Base-by-base conservation (phyloP, 1,140 invertebrate genomes). In the Leucophenga varia region DNA sequence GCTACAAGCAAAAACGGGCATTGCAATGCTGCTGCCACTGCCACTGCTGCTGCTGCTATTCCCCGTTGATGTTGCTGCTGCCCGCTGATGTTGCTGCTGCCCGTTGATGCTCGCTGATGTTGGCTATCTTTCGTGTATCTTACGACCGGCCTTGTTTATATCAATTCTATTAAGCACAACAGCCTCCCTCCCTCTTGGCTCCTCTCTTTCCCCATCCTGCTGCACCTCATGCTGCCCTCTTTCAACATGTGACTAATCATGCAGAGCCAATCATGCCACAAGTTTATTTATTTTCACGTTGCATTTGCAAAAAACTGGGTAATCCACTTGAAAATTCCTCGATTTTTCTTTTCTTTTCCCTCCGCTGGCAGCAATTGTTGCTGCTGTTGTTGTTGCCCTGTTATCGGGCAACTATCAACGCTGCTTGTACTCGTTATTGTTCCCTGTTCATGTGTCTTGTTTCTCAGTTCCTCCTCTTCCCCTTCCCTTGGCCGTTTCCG, bases 321-420 rank as follows among this genome's bases (percentile, higher is more conserved):
- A 67, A 65, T 65, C 63, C 63, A 65, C 63, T 65, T 63, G 59
- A 63, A 65, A 65, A 65, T 65, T 67, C 63, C 63, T 67, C 63
- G 55, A 65, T 63, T 63, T 64, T 63, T 58, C 12, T 31, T 57
- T 58, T 57, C n/a, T 49, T 38, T 20, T 37, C 10, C 8, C 4
- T 35, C 46, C 34, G 47, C 43, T 35, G 41, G 25, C 37, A 43
- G 45, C 19, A 40, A 37, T 19, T 41, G 31, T 16, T 47, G 38
- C 6, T 42, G 42, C 30, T 46, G 21, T 42, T 53, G 14, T 46
- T 48, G 51, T 42, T 41, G 28, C n/a, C 43, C 59, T 65, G 63
- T 65, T 65, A 67, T 65, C 61, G 63, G 43, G 35, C 38, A 48
- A 61, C 61, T 67, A 64, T 64, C 63, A 64, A 61, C 43, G 52